These are phyloP conservation scores for Abscondita cerata DNA, from an alignment of 2,888 invertebrate species.

Conservation along the genomic window DNA sequence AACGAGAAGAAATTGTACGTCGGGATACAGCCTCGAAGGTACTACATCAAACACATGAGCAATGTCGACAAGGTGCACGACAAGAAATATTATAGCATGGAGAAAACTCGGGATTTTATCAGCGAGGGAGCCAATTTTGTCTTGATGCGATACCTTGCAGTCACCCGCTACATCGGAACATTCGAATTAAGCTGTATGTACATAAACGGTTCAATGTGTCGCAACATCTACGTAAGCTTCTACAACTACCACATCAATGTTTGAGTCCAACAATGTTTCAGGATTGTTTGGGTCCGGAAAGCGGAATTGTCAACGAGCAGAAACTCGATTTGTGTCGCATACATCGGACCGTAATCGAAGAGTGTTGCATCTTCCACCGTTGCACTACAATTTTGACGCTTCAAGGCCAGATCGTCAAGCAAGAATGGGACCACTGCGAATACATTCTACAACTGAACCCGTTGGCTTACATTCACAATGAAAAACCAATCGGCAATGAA, in stretches of 20 bases:
- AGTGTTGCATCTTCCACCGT: constrained; percentile 62
- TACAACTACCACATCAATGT: not conserved
- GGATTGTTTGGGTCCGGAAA: constrained; percentile 63
- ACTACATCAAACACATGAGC: constrained; percentile 63
- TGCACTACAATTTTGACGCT: constrained; percentile 64
- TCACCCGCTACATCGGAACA: constrained; percentile 62
- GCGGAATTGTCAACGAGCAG: constrained; percentile 62
- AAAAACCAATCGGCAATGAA: constrained; percentile 50
- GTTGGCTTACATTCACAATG: constrained; percentile 50
- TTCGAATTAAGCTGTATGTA: constrained; percentile 65
- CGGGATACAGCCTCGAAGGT: constrained; percentile 63
- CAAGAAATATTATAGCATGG: constrained; percentile 62
- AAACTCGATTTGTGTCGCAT: constrained; percentile 65
- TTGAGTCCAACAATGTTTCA: constrained; percentile 45
- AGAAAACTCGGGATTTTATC: constrained; percentile 61
- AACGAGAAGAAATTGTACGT: constrained; percentile 65
- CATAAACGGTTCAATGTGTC: constrained; percentile 66
- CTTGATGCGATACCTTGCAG: constrained; percentile 66
- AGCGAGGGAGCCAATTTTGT: constrained; percentile 70
- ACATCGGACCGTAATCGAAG: constrained; percentile 65
- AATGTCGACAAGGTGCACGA: constrained; percentile 59
- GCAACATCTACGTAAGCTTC: constrained; percentile 65
- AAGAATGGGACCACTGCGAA: constrained; percentile 67
- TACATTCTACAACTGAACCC: constrained; percentile 68
- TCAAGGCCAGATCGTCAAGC: constrained; percentile 65